Evolutionary conservation across 1,140 invertebrate species (phyloP).

Genomic region (Drosophila kepulauana): DNA sequence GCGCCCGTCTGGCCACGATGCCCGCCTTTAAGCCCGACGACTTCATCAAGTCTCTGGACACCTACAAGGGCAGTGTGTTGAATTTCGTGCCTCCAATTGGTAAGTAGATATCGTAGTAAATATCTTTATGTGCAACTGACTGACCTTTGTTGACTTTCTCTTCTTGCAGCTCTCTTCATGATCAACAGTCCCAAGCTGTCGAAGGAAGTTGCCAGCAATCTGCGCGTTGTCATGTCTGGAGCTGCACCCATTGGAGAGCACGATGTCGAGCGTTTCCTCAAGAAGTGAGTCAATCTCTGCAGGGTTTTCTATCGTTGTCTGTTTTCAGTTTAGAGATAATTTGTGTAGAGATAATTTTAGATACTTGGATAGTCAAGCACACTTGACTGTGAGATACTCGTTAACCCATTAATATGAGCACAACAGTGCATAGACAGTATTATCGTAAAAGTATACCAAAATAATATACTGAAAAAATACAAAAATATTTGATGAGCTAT

Average conservation of each 20-base stretch:
- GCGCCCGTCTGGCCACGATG: slow-evolving; percentile 89
- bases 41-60: slow-evolving; percentile 87
- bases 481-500: no score
- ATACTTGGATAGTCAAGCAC: no score
- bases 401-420: no score
- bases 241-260: slow-evolving; percentile 89
- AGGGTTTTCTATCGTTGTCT: no score
- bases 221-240: slow-evolving; percentile 87
- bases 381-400: no score
- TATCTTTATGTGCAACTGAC: not conserved
- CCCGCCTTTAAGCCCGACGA: slow-evolving; percentile 90
- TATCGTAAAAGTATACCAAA: no score
- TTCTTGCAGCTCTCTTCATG: slow-evolving; percentile 88
- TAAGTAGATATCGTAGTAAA: slow-evolving; percentile 76
- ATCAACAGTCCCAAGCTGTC: slow-evolving; percentile 88
- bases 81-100: slow-evolving; percentile 89
- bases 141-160: not conserved
- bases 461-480: no score
- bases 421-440: no score
- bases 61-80: slow-evolving; percentile 86
- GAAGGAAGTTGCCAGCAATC: slow-evolving; percentile 43
- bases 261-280: slow-evolving; percentile 87
- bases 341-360: no score
- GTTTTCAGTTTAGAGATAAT: no score
- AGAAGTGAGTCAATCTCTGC: slow-evolving; percentile 77